Evolutionary conservation across 2,888 invertebrate species (phyloP).

Genomic region (Dermolepida albohirtum): DNA sequence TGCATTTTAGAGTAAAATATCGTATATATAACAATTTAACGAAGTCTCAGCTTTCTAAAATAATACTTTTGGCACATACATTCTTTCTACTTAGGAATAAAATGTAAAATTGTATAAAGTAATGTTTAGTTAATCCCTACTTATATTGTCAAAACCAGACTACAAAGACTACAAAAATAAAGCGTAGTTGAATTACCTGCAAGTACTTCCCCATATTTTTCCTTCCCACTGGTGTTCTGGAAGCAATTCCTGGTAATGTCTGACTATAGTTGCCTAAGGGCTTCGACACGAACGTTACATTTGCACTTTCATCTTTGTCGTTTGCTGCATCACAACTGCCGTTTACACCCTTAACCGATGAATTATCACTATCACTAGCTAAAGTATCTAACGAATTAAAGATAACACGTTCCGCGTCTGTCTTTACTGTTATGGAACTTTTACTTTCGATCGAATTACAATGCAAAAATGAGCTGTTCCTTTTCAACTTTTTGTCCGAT

Average conservation of each 20-base stretch:
- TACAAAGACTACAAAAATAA: too few relatives aligned
- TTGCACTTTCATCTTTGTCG: conserved; percentile 41
- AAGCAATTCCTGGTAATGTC: conserved; percentile 61
- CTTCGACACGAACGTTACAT: conserved; percentile 45
- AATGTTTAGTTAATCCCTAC: too few relatives aligned
- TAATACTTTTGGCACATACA: too few relatives aligned
- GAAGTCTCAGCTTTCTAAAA: too few relatives aligned
- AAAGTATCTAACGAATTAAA: conserved; percentile 60
- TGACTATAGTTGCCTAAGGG: conserved; percentile 63
- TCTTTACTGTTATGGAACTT: not conserved
- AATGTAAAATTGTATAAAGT: too few relatives aligned
- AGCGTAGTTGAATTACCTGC: conserved; percentile 54
- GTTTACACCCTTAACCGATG: conserved; percentile 28
- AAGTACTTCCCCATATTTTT: conserved; percentile 62
- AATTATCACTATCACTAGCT: conserved; percentile 44
- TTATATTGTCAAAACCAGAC: too few relatives aligned
- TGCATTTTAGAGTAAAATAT: too few relatives aligned
- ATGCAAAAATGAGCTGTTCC: conserved; percentile 42
- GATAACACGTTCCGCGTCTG: conserved; percentile 50
- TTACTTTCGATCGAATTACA: conserved; percentile 23
- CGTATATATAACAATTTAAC: too few relatives aligned
- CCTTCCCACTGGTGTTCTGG: conserved; percentile 62
- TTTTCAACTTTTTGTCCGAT: conserved; percentile 39
- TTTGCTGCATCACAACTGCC: conserved; percentile 34
- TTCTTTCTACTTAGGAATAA: too few relatives aligned